Conservation (phyloP, 2,113 vertebrate genomes). For the Gallinago undulata region DNA sequence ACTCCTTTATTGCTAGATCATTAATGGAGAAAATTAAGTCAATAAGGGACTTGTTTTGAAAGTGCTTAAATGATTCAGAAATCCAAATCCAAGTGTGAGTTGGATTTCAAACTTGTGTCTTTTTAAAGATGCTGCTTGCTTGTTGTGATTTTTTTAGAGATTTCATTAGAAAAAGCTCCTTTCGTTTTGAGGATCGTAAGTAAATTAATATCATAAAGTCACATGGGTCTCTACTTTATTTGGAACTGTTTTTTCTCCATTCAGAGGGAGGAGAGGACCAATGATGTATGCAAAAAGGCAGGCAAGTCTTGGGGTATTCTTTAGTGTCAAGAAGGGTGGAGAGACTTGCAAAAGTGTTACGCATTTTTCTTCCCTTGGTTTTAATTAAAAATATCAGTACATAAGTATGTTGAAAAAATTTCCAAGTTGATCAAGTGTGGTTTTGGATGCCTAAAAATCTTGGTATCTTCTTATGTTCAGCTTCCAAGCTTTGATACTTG, state of each 20-base stretch:
- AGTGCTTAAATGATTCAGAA: not conserved
- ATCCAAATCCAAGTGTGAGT: not conserved
- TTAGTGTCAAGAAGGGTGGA: not conserved
- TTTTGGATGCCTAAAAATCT: not conserved
- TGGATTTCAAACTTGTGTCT: not conserved
- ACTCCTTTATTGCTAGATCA: not conserved
- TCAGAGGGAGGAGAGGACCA: not conserved
- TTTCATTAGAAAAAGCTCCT: not conserved
- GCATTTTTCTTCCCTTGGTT: not conserved
- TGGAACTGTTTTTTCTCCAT: not conserved
- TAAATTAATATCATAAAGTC: not conserved
- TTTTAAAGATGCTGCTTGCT: not conserved
- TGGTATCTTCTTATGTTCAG: not conserved
- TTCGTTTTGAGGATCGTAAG: not conserved
- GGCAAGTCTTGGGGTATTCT: not conserved
- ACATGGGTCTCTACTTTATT: not conserved
- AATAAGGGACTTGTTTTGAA: not conserved
- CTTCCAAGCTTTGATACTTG: not conserved
- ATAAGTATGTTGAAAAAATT: not conserved
- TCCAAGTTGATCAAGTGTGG: not conserved
- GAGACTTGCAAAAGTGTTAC: not conserved
- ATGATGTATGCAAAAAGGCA: not conserved
- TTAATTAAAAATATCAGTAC: not conserved
- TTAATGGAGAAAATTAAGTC: not conserved
- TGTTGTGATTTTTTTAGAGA: not conserved